phyloP scores from a whole-genome alignment of 2,888 invertebrate species.

The Saturnia japonica region DNA sequence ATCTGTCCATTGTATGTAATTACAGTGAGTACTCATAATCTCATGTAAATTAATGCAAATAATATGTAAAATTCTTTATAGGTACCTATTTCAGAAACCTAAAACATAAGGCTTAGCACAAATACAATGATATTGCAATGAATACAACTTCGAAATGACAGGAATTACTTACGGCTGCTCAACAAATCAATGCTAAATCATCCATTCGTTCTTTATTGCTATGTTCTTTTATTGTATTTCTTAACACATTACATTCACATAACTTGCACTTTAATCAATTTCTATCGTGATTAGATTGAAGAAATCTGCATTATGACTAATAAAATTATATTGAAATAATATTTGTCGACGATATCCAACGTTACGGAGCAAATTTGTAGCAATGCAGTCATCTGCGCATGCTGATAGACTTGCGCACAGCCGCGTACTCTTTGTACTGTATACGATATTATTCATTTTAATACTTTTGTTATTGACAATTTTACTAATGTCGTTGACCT shows the following conservation, averaged over 20 bases:
- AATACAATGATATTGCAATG: constrained; percentile 1
- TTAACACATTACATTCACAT: constrained; percentile 38
- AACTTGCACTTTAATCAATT: constrained; percentile 33
- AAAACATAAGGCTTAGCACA: neutral
- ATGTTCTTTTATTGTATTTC: constrained; percentile 10
- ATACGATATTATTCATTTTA: constrained; percentile 52
- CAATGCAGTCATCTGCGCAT: constrained; percentile 79
- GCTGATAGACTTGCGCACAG: constrained; percentile 71
- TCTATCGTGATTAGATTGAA: constrained; percentile 29
- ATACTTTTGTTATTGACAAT: constrained; percentile 68
- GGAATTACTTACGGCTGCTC: constrained; percentile 30
- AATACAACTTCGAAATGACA: neutral
- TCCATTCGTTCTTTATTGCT: constrained; percentile 24
- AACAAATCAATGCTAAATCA: constrained; percentile 40
- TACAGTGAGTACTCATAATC: too few species aligned
- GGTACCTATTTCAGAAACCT: neutral
- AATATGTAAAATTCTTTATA: neutral
- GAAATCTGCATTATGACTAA: constrained; percentile 52
- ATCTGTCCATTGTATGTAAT: too few species aligned
- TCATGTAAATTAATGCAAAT: too few species aligned
- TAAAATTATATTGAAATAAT: constrained; percentile 50
- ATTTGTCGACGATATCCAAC: constrained; percentile 56
- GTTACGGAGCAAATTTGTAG: constrained; percentile 71
- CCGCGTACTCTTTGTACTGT: constrained; percentile 42
- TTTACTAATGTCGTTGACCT: constrained; percentile 67